Evolutionary conservation across 2,888 invertebrate species (phyloP), one percentile per base, ranked within the genome.

Genomic region (Chrysolina oricalcia): DNA sequence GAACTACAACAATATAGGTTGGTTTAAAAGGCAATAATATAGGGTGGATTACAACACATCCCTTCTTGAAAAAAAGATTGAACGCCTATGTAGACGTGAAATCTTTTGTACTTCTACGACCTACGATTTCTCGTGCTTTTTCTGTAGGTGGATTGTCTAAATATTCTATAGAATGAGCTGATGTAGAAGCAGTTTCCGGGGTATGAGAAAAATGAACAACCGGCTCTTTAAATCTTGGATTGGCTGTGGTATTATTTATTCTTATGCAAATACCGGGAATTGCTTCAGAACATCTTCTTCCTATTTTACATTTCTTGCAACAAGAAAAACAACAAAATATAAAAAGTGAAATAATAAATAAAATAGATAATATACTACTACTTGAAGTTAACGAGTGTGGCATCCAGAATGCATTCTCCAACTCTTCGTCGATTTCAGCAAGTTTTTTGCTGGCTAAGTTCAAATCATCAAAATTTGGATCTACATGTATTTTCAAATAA

Each of bases 61-160:
- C 53, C 40, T 48, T 53, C 68, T 76, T 76, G 43, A 43, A 76
- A 76, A 73, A 76, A 73, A 67, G 73, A 75, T 72, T 75, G 73
- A 73, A 76, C 76, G 73, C 73, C 69, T 76, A 76, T 65, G 69
- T 70, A 76, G 72, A 76, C 69, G 69, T 76, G 10, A 27, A 63
- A 63, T 63, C 64, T 63, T 63, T 63, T 63, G 23, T 63, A 27
- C 23, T 17, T 63, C 35, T 63, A 11, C 65, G 35, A n/a, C 65
- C 65, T 40, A 65, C 43, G 21, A 65, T 65, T 23, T 23, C 15
- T 65, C 65, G 17, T 17, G 64, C 17, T 63, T 40, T 21, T 65
- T 65, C n/a, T 35, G 6, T 65, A 21, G 40, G 17, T 13, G 43
- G 40, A 21, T 41, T 23, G 40, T 65, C 43, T 15, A 19, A 40